Conservation (phyloP, 2,797 vertebrate species). For the Martes flavigula region DNA sequence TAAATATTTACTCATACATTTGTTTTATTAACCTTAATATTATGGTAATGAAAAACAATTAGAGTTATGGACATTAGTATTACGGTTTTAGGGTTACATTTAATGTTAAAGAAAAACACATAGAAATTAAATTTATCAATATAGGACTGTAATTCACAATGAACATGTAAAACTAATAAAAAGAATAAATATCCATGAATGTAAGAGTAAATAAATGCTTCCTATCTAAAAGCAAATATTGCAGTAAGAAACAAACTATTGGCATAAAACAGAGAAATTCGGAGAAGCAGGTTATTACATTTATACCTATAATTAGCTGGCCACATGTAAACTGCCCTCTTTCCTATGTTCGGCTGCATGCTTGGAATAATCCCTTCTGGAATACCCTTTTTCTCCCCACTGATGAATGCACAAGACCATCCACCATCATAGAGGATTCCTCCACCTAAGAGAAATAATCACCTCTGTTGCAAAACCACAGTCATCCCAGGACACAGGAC, state of each 20-base stretch:
- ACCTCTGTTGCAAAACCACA: not conserved
- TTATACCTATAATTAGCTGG: not conserved
- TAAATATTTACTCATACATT: conserved; percentile 1
- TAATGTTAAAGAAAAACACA: not conserved
- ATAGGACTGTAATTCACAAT: not conserved
- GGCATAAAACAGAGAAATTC: not conserved
- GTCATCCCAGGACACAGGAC: not conserved
- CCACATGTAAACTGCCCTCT: not conserved
- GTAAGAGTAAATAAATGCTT: not conserved
- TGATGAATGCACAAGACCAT: not conserved
- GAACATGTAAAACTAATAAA: not conserved
- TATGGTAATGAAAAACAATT: not conserved
- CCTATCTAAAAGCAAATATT: not conserved
- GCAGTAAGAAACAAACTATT: not conserved
- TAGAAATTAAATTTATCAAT: not conserved
- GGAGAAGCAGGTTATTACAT: not conserved
- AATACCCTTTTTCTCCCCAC: not conserved
- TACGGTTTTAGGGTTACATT: not conserved
- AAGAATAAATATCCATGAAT: not conserved
- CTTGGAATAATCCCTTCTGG: not conserved
- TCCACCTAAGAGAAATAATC: not conserved
- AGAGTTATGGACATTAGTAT: not conserved
- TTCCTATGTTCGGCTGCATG: not conserved
- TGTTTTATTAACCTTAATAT: not conserved
- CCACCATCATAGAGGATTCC: not conserved